Base-by-base conservation (phyloP, 2,113 vertebrate genomes). In the Cathartes aura region DNA sequence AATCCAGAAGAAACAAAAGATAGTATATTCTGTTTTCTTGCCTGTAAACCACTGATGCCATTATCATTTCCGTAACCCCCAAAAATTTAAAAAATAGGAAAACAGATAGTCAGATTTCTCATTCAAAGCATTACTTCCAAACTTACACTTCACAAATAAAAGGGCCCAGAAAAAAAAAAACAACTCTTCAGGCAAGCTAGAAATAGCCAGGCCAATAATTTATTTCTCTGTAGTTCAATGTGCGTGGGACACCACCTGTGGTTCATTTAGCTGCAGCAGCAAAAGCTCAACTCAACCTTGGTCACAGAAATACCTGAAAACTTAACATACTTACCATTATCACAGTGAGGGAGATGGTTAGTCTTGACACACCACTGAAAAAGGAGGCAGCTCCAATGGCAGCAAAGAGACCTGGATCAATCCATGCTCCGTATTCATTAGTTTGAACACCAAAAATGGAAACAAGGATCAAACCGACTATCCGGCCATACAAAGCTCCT, bases 381-480 rank as follows among this genome's bases (percentile, higher is more conserved):
- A 96, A 97, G 34, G 89, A 96, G 52, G 93, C 91, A 56, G 93
- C 92, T 88, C 94, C 52, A 43, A 96, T 73, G 34, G 82, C 91
- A 93, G 96, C 97, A 94, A 91, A 98, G 29, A 97, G 86, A 32
- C 94, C 94, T 71, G 82, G 81, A 70, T 95, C 94, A 78, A 97
- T 94, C 96, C 94, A 97, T 34, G 59, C 63, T 48, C 87, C 63
- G 1, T 96, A 85, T 63, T 94, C 68, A 87, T 93, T 78, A 43
- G 29, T 94, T 82, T 64, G 94, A 88, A 90, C 32, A 53, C 56
- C 94, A 90, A 86, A 95, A 72, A 95, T 87, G 34, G 94, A 97
- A 87, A 97, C 70, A 85, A 98, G 76, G 40, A 97, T 78, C 66
- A 93, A 60, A 34, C 96, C 85, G 2, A 93, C 92, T 72, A 95